These are phyloP conservation scores for Amorpha juglandis DNA, from an alignment of 2,888 invertebrate genomes.

Conservation along the genomic window DNA sequence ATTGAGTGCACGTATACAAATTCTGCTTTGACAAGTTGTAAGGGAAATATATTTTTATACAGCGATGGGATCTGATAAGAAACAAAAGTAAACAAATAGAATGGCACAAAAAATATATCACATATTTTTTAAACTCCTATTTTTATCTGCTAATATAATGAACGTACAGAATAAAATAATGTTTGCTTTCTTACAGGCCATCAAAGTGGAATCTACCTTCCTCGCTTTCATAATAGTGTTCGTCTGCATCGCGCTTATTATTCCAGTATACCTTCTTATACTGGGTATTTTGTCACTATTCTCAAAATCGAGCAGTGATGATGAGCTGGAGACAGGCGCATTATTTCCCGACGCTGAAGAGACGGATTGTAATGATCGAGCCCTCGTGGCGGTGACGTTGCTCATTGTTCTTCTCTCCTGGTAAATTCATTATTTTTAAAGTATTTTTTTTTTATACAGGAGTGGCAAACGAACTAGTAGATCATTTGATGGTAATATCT, in stretches of 20 bases:
- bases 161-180: no score
- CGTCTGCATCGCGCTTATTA: conserved; percentile 86
- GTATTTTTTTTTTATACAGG: not conserved
- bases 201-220: conserved; percentile 89
- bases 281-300: conserved; percentile 82
- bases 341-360: conserved; percentile 68
- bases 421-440: conserved; percentile 53
- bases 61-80: no score
- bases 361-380: conserved; percentile 70
- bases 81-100: no score
- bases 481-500: no score
- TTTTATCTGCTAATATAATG: no score
- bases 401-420: conserved; percentile 73
- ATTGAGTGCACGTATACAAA: no score
- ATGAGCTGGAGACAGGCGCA: conserved; percentile 72
- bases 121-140: no score
- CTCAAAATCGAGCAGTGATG: conserved; percentile 64
- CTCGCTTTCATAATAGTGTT: conserved; percentile 86
- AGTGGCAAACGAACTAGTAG: no score
- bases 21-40: no score
- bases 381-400: conserved; percentile 65
- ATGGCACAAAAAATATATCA: no score
- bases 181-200: conserved; percentile 79
- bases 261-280: conserved; percentile 82
- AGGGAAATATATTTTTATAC: no score